Evolutionary conservation across 2,888 invertebrate genomes (phyloP).

Genomic region (Pseudeuparius sepicola): DNA sequence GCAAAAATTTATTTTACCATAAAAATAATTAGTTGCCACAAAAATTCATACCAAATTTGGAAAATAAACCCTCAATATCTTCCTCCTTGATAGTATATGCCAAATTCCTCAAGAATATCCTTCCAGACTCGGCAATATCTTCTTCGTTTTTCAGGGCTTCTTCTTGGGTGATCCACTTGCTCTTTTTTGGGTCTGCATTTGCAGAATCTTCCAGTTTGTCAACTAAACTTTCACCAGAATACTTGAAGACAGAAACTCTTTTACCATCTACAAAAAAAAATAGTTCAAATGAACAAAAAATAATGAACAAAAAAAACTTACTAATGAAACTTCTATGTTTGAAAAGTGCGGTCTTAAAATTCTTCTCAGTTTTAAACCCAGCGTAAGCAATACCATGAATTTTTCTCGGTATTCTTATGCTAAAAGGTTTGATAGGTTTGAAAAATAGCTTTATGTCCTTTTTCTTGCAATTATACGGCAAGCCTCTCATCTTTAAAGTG

Average conservation of each 20-base stretch:
- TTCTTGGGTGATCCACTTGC: conserved; percentile 54
- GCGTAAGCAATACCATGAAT: conserved; percentile 81
- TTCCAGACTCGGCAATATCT: conserved; percentile 79
- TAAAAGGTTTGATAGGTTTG: conserved; percentile 65
- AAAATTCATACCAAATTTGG: conserved; percentile 59
- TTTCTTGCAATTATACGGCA: conserved; percentile 71
- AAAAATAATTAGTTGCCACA: conserved; percentile 5
- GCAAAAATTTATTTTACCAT: conserved; percentile 20
- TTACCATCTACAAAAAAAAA: conserved; percentile 34
- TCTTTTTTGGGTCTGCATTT: conserved; percentile 30
- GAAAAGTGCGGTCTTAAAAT: conserved; percentile 65
- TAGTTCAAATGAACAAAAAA: too few relatives aligned
- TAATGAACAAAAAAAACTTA: too few relatives aligned
- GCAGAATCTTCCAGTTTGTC: too few relatives aligned
- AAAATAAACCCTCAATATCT: conserved; percentile 73
- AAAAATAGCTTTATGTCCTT: conserved; percentile 80
- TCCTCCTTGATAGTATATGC: conserved; percentile 78
- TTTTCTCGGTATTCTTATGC: conserved; percentile 68
- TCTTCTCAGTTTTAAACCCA: conserved; percentile 77
- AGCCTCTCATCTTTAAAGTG: conserved; percentile 54
- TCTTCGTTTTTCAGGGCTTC: conserved; percentile 61
- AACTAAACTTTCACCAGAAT: conserved; percentile 36
- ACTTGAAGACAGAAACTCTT: conserved; percentile 32
- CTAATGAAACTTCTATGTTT: conserved; percentile 82
- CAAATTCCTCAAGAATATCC: conserved; percentile 86